Base-by-base conservation (phyloP, 1,140 invertebrate genomes). In the Trypoxylus dichotomus region DNA sequence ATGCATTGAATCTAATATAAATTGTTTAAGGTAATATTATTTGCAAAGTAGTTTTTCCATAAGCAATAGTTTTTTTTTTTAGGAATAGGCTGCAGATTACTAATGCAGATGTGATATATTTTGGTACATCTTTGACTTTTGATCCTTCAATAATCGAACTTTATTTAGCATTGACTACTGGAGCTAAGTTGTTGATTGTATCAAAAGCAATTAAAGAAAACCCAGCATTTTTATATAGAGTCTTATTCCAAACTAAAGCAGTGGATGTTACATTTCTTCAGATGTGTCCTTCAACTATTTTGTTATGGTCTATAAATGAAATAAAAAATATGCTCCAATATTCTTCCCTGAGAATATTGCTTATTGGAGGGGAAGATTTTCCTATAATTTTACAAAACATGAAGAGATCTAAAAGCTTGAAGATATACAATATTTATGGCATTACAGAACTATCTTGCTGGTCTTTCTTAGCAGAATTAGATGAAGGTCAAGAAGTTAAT, bases 391-490 rank as follows among this genome's bases (percentile, higher is more conserved):
- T 79, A 43, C 47, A 80, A 43, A 79, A 73, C 29, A 79, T 91
- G 89, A 84, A 85, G 82, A 77, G 92, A 91, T n/a, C 29, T 37
- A 29, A 75, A 32, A 25, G 78, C 68, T 60, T 83, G 25, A 87
- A 83, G 83, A 86, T 95, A 75, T 94, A 89, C 85, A 95, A 93
- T 85, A 85, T 95, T 74, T 96, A 96, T 89, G 94, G 95, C 75
- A 91, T 94, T 21, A 95, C 94, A 42, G 94, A 96, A 87, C 89
- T 96, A 72, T 95, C 94, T 5, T 94, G 93, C 85, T 96, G 94
- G 95, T 91, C 94, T 1, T 91, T 91, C 81, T 88, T 90, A 54
- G 86, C 88, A 73, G 86, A 91, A 87, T 84, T 94, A 1, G 79
- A 88, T 3, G 74, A 75, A 47, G 86, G 87, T 77, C 79, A 82